These are phyloP conservation scores for Amblyornis subalaris DNA, from an alignment of 2,113 vertebrate genomes.

Conservation along the genomic window DNA sequence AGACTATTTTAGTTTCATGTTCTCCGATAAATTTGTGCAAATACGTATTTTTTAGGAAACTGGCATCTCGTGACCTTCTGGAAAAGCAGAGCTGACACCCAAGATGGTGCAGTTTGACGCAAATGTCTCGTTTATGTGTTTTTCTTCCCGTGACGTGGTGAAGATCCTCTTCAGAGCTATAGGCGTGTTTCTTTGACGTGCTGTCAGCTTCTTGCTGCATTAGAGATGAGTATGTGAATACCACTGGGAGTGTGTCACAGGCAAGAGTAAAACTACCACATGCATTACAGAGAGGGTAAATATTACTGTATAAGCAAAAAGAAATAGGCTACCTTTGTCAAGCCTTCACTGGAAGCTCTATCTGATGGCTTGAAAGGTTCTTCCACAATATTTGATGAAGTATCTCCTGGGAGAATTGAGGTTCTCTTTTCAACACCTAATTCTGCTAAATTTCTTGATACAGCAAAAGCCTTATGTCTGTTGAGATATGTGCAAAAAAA, in stretches of 20 bases:
- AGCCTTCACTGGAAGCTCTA: not conserved
- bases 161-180: not conserved
- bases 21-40: slow-evolving; percentile 71
- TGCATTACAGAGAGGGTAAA: not conserved
- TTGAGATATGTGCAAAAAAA: not conserved
- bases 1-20: slow-evolving; percentile 53
- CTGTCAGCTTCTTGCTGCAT: slow-evolving; percentile 64
- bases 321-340: not conserved
- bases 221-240: not conserved
- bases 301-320: not conserved
- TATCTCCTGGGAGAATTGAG: slow-evolving; percentile 62
- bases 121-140: slow-evolving; percentile 47
- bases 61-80: slow-evolving; percentile 60
- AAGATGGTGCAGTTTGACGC: slow-evolving; percentile 30
- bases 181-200: not conserved
- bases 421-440: slow-evolving; percentile 57
- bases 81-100: slow-evolving; percentile 72
- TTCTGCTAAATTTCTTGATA: slow-evolving; percentile 77
- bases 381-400: not conserved
- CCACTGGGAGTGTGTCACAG: not conserved
- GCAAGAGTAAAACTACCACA: not conserved
- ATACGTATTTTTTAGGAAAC: slow-evolving; percentile 26
- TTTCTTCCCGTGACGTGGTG: not conserved
- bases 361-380: slow-evolving; percentile 53
- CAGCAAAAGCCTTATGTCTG: slow-evolving; percentile 74